phyloP scores from a whole-genome alignment of 2,797 vertebrate species.

The Enteromius afrohamiltoni region DNA sequence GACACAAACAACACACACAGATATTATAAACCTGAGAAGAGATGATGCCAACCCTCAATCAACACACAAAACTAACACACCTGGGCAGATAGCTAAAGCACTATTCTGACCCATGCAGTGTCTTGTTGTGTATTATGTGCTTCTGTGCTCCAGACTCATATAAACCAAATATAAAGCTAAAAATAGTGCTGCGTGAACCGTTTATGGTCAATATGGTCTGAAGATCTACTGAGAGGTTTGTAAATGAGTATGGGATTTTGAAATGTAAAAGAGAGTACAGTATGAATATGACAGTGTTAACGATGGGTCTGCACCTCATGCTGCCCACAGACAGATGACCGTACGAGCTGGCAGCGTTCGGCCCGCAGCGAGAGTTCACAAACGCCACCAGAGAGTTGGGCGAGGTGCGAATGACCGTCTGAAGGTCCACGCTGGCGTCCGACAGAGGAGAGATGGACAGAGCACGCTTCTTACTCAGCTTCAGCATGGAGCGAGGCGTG shows the following conservation, averaged over 20 bases:
- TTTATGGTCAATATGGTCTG: too few species aligned
- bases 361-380: constrained; percentile 92
- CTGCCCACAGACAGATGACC: constrained; percentile 94
- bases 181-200: too few species aligned
- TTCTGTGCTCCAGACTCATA: too few species aligned
- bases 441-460: constrained; percentile 97
- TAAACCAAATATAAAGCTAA: too few species aligned
- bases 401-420: constrained; percentile 96
- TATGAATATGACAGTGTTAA: background rate
- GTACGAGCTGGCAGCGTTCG: constrained; percentile 87
- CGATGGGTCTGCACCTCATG: constrained; percentile 83
- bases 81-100: too few species aligned
- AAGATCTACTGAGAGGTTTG: too few species aligned
- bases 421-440: constrained; percentile 93
- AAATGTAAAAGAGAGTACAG: background rate
- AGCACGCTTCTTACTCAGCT: constrained; percentile 93
- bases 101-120: too few species aligned
- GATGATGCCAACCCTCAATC: too few species aligned
- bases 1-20: background rate
- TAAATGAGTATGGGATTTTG: too few species aligned
- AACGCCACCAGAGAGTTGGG: constrained; percentile 98
- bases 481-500: constrained; percentile 89
- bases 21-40: too few species aligned
- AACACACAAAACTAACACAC: too few species aligned
- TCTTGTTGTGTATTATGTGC: too few species aligned